phyloP scores from a whole-genome alignment of 2,888 invertebrate species.

The Itoplectis maculator region DNA sequence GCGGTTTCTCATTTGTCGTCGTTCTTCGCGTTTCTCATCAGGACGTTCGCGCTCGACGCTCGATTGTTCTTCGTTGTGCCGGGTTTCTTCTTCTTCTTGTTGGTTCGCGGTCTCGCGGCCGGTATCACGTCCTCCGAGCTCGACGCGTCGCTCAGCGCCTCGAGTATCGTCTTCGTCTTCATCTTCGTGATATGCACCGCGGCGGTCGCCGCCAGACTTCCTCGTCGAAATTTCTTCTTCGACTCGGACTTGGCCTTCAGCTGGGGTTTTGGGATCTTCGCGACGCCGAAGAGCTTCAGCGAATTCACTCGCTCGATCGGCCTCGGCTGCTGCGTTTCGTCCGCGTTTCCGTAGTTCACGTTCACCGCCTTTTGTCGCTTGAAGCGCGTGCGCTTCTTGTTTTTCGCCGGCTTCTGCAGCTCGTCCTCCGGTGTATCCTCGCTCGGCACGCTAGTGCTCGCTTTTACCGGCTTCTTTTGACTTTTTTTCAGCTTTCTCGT shows the following conservation, averaged over 20 bases:
- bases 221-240: constrained; percentile 86
- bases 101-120: constrained; percentile 67
- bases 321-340: constrained; percentile 59
- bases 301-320: constrained; percentile 76
- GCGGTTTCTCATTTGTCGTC: constrained; percentile 49
- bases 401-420: constrained; percentile 76
- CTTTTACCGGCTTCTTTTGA: constrained; percentile 70
- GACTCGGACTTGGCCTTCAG: constrained; percentile 64
- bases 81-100: constrained; percentile 70
- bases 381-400: constrained; percentile 74
- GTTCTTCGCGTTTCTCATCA: constrained; percentile 51
- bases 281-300: constrained; percentile 75
- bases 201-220: constrained; percentile 87
- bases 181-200: constrained; percentile 70
- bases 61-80: constrained; percentile 73
- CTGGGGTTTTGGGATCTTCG: constrained; percentile 74
- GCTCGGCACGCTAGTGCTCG: constrained; percentile 68
- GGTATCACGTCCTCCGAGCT: constrained; percentile 76
- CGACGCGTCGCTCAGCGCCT: constrained; percentile 75
- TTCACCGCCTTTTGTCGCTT: constrained; percentile 77
- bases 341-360: constrained; percentile 66
- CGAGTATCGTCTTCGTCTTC: constrained; percentile 68
- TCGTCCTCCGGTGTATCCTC: constrained; percentile 73
- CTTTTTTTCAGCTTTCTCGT: constrained; percentile 73
- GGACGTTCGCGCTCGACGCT: constrained; percentile 72